Evolutionary conservation across 2,113 vertebrate genomes (phyloP), one percentile per base, ranked within the genome.

Genomic region (Odontesthes bonariensis): DNA sequence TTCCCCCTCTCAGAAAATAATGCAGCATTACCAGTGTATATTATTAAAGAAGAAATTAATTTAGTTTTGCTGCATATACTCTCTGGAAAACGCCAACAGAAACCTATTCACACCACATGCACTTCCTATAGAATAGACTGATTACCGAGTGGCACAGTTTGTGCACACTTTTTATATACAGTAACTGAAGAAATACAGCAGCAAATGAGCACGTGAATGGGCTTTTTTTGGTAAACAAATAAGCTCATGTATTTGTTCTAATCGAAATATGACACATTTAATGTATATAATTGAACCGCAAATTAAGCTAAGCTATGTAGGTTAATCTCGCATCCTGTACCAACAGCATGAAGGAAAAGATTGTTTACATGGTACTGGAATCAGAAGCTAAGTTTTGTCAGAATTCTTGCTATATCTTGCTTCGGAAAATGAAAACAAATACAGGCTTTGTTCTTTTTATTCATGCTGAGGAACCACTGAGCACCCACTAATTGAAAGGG

Each of bases 21-120:
- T 14, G 1, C 44, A 51, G 40, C 22, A 46, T 32, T 17, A 17
- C 16, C 5, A 27, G 12, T 17, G 16, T 46, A 27, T 40, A 20
- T 16, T 44, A 4, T 46, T 5, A 3, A 47, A 17, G 46, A 47
- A 47, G 16, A 47, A 6, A 47, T n/a, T 47, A 19, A 47, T 19
- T 5, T 32, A 67, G 42, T 54, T 54, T 33, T 6, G 35, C 76
- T 54, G 63, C 78, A 71, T 71, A 42, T 1, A 83, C 77, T 67
- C 35, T 14, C 64, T 42, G 53, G 64, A 23, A 54, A 54, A 67
- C 16, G 2, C 47, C 19, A 62, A 63, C 60, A 49, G 23, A 73
- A 22, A 22, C 54, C 27, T 72, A 33, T 61, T 78, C 56, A 42
- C 44, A 67, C 31, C 0, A n/a, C 49, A 12, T 14, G 8, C 44